A percentile compares a stretch with the other conserved stretches of the same genome.
These are phyloP conservation scores for Sorex araneus DNA, from an alignment of 2,113 vertebrate species.

Conservation along the genomic window DNA sequence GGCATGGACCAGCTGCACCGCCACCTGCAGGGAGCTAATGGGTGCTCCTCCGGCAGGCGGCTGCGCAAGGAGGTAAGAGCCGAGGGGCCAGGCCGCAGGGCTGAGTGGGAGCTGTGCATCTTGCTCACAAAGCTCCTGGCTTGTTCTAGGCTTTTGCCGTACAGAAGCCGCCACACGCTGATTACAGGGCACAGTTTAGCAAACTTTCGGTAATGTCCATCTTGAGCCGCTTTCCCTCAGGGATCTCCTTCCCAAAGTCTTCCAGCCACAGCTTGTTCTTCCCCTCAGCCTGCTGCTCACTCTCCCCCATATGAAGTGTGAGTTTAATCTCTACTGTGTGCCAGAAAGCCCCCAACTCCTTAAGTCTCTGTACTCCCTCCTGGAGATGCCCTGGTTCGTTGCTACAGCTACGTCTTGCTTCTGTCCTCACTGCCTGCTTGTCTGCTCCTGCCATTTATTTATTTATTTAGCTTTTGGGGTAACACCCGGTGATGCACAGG, in stretches of 20 bases:
- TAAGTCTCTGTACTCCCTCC: background rate
- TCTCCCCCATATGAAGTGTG: background rate
- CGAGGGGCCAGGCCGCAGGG: too few species aligned
- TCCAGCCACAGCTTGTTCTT: background rate
- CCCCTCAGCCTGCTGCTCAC: background rate
- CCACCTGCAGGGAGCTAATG: background rate
- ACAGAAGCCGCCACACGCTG: background rate
- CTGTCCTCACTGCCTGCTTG: background rate
- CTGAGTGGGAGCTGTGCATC: background rate
- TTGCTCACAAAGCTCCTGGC: background rate
- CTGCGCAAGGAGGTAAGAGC: constrained; percentile 76
- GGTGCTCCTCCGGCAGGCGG: background rate
- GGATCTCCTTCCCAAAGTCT: background rate
- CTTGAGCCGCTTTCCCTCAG: background rate
- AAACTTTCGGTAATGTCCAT: background rate
- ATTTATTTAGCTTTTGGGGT: too few species aligned
- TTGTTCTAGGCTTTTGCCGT: background rate
- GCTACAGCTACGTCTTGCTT: background rate
- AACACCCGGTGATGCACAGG: too few species aligned
- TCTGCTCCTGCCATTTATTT: too few species aligned
- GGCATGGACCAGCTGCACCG: constrained; percentile 63
- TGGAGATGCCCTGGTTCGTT: background rate
- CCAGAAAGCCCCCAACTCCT: background rate
- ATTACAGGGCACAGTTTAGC: background rate
- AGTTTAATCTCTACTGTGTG: background rate